These are phyloP conservation scores for Drosophila burlai DNA, from an alignment of 1,140 invertebrate genomes.

Conservation along the genomic window DNA sequence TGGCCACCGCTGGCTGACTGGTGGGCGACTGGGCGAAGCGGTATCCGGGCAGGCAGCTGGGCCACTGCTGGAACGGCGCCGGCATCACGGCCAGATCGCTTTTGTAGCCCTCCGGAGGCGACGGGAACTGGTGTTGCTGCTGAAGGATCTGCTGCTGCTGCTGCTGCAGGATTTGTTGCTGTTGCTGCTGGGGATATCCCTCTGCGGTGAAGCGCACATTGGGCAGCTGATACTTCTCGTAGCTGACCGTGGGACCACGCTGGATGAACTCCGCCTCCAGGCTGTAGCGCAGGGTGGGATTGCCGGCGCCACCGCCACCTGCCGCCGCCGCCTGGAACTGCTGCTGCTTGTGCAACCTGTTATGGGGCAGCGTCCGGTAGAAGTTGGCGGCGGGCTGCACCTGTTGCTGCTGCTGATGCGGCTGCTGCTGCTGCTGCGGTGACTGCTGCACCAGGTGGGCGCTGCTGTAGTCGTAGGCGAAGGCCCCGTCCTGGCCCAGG, in stretches of 20 bases:
- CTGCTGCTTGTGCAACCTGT: constrained; percentile 86
- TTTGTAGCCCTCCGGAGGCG: constrained; percentile 89
- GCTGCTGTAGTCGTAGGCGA: constrained; percentile 91
- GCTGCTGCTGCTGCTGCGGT: constrained; percentile 52
- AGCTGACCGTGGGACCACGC: constrained; percentile 85
- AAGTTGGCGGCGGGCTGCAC: constrained; percentile 84
- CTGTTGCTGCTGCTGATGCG: constrained; percentile 37
- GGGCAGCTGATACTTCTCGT: constrained; percentile 86
- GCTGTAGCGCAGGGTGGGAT: constrained; percentile 87
- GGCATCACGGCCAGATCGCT: constrained; percentile 76
- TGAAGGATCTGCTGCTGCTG: constrained; percentile 65
- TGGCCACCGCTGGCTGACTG: constrained; percentile 21
- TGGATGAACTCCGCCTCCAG: constrained; percentile 89
- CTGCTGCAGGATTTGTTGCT: constrained; percentile 68
- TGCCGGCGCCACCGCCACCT: constrained; percentile 85
- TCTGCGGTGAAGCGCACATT: constrained; percentile 92
- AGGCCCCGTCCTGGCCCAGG: constrained; percentile 89
- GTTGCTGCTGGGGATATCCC: constrained; percentile 88
- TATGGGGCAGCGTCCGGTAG: constrained; percentile 90
- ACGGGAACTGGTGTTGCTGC: constrained; percentile 87
- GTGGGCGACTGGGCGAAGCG: constrained; percentile 70
- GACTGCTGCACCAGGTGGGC: constrained; percentile 73
- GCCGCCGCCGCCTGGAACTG: constrained; percentile 86
- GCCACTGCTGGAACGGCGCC: constrained; percentile 84
- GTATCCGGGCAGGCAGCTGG: constrained; percentile 85